Percentiles rank a stretch among this genome's conserved stretches.
Conservation (phyloP, 2,888 invertebrate species). For the Sepioteuthis lessoniana region DNA sequence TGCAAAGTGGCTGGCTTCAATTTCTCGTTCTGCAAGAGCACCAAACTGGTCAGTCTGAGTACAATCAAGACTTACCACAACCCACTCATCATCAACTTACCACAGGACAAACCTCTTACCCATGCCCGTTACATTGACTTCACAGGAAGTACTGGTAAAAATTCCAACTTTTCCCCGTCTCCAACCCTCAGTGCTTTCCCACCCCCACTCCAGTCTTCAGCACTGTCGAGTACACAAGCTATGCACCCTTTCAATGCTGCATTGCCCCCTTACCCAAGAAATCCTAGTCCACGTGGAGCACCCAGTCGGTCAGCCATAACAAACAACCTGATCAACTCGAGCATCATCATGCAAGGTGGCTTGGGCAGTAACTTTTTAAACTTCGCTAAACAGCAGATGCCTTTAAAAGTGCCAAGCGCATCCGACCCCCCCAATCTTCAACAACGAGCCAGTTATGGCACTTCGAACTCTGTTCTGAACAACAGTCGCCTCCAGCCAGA, state of each 20-base stretch:
- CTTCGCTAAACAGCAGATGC: slow-evolving; percentile 45
- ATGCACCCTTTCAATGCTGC: slow-evolving; percentile 46
- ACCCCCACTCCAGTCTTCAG: neutral
- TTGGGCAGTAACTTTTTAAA: slow-evolving; percentile 43
- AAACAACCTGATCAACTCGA: slow-evolving; percentile 37
- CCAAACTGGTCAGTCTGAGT: slow-evolving; percentile 66
- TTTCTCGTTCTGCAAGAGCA: slow-evolving; percentile 68
- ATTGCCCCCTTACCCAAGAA: slow-evolving; percentile 46
- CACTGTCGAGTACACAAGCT: slow-evolving; percentile 44
- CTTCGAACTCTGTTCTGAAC: slow-evolving; percentile 34
- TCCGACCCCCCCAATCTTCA: slow-evolving; percentile 15
- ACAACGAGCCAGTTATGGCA: slow-evolving; percentile 42
- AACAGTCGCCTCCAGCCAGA: slow-evolving; percentile 42
- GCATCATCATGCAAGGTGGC: slow-evolving; percentile 14
- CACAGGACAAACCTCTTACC: slow-evolving; percentile 69
- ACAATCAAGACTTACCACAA: slow-evolving; percentile 62
- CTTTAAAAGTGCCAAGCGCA: slow-evolving; percentile 45
- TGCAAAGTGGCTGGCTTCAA: slow-evolving; percentile 70
- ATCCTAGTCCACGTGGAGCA: slow-evolving; percentile 46
- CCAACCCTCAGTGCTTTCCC: slow-evolving; percentile 34
- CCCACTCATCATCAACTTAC: slow-evolving; percentile 67
- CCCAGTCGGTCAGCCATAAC: slow-evolving; percentile 40
- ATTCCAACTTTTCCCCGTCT: slow-evolving; percentile 37
- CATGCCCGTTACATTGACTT: slow-evolving; percentile 70
- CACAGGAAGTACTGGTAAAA: slow-evolving; percentile 49